Evolutionary conservation across 1,140 invertebrate genomes (phyloP).

Genomic region (Trichonephila clavipes): DNA sequence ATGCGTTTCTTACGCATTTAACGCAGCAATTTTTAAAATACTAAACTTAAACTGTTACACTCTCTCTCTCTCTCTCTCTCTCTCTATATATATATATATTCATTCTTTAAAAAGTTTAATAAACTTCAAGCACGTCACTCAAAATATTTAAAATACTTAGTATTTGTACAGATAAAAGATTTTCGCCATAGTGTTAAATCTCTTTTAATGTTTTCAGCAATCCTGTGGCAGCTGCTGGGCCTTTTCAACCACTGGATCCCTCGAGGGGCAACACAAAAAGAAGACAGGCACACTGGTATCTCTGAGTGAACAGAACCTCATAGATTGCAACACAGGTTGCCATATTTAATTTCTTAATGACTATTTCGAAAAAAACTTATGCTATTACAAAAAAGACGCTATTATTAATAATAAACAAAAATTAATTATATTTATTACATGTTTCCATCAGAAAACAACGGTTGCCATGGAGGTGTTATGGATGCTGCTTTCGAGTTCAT

Average conservation of each 20-base stretch:
- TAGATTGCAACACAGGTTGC: constrained; percentile 76
- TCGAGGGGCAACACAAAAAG: constrained; percentile 77
- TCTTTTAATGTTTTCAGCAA: constrained; percentile 74
- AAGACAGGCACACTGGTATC: constrained; percentile 77
- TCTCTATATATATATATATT: no score
- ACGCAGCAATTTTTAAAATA: no score
- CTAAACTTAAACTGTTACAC: no score
- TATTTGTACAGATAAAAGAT: no score
- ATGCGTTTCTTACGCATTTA: no score
- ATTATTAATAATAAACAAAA: not conserved
- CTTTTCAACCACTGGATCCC: constrained; percentile 79
- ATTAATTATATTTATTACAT: not conserved
- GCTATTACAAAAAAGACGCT: no score
- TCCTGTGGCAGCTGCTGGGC: constrained; percentile 81
- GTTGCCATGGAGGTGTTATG: constrained; percentile 84
- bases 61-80: no score
- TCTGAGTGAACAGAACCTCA: constrained; percentile 78
- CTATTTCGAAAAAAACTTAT: no score
- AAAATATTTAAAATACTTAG: no score
- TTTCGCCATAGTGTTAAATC: not conserved
- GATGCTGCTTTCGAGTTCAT: constrained; percentile 78
- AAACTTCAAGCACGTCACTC: no score
- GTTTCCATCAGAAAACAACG: constrained; percentile 79
- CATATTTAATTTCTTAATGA: not conserved
- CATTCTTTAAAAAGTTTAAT: no score